A percentile compares a stretch with the other conserved stretches of the same genome.
Evolutionary conservation across 1,140 invertebrate species (phyloP).

Genomic region (Temnothorax nylanderi): DNA sequence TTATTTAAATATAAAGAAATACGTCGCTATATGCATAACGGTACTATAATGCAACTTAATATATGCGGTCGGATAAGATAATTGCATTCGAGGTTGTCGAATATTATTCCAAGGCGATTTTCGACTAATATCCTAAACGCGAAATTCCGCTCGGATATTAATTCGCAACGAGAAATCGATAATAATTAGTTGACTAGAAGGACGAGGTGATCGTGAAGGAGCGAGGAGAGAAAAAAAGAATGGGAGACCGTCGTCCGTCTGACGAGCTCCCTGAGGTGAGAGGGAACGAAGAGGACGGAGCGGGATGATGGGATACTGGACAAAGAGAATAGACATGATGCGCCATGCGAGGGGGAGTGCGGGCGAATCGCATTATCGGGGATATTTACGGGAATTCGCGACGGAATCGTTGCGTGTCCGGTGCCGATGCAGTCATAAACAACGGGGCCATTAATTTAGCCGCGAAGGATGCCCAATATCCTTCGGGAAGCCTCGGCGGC

Average conservation of each 20-base stretch:
- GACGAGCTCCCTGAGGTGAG: not conserved
- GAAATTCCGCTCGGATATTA: slow-evolving; percentile 32
- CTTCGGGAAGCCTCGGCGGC: slow-evolving; percentile 74
- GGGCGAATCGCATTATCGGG: slow-evolving; percentile 72
- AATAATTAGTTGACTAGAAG: slow-evolving; percentile 7
- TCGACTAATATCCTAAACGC: not conserved
- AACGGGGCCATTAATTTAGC: slow-evolving; percentile 84
- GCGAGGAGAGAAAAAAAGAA: not conserved
- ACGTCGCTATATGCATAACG: not conserved
- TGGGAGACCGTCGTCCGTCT: slow-evolving; percentile 1
- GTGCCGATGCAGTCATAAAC: slow-evolving; percentile 81
- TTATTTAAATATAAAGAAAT: not conserved
- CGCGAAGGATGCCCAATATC: slow-evolving; percentile 83
- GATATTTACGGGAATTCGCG: slow-evolving; percentile 81
- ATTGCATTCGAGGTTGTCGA: not conserved
- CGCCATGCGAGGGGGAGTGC: not conserved
- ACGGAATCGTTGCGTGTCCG: slow-evolving; percentile 83
- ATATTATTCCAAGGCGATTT: not conserved
- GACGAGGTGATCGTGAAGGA: not conserved
- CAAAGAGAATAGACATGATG: not conserved
- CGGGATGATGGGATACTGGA: not conserved
- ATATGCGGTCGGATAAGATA: not conserved
- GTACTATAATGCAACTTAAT: not conserved
- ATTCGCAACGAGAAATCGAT: slow-evolving; percentile 31
- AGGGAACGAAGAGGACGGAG: not conserved